Evolutionary conservation across 2,113 vertebrate species (phyloP), one percentile per base, ranked within the genome.

Genomic region (Phaetusa simplex): DNA sequence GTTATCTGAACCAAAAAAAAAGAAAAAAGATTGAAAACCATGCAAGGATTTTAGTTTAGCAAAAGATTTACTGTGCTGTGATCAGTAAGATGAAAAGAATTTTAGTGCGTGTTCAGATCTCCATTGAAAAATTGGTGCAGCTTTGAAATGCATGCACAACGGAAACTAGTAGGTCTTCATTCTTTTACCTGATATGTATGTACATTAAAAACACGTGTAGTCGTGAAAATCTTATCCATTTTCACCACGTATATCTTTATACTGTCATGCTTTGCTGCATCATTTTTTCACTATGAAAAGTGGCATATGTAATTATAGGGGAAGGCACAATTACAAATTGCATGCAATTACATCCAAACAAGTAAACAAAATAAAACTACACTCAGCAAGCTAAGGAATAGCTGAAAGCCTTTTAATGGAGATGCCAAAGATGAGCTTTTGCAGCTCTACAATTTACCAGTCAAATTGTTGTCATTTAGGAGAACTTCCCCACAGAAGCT

Each of bases 291-390:
- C 91, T 72, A 69, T 3, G 30, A 53, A 67, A 97, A 93, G 67
- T 91, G 94, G 56, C 89, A 91, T 55, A 27, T 88, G 77, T 95
- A 97, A 97, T 97, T 97, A 93, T n/a, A 94, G 90, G 92, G 94
- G 87, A 93, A 93, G 79, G 82, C 92, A 94, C 93, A 95, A 94
- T 96, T 97, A 96, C 88, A 93, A 96, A 95, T 96, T 91, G 82
- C 91, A 82, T 80, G 95, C 96, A 97, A 97, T 97, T 97, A 95
- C 95, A 96, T 47, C 81, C 86, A 89, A 86, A 93, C 87, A 96
- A 95, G 96, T 95, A 97, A 97, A 97, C 95, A 97, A 95, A 97
- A 96, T 96, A 97, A 96, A 97, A 83, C 95, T 83, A 72, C 77
- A 81, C 96, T 95, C 92, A 97, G 90, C 50, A 83, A 91, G 86